These are phyloP conservation scores for Varanus salvator DNA, from an alignment of 2,113 vertebrate species.

Conservation along the genomic window DNA sequence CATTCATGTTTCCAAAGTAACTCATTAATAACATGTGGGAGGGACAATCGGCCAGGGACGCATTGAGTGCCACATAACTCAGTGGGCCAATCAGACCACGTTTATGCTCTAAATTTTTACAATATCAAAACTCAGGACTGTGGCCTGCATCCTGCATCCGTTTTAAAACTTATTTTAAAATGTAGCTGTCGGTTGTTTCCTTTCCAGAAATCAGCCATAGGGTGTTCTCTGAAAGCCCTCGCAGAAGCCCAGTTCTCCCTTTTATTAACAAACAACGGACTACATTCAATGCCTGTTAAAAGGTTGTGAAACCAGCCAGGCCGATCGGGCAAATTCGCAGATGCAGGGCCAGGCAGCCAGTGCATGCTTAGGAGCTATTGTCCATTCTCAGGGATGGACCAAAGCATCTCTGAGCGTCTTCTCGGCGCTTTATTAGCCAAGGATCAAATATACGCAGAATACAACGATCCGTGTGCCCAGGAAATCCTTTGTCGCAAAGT, in stretches of 20 bases:
- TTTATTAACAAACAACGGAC: conserved; percentile 63
- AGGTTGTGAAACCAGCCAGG: conserved; percentile 59
- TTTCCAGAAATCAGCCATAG: background rate
- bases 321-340: background rate
- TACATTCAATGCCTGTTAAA: conserved; percentile 68
- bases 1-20: no score
- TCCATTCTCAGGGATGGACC: background rate
- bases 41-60: no score
- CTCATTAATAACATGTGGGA: background rate
- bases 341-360: no score
- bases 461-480: background rate
- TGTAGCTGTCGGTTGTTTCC: conserved; percentile 33
- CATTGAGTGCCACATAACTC: background rate
- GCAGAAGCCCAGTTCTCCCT: conserved; percentile 61
- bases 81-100: background rate
- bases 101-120: no score
- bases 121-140: background rate
- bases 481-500: conserved; percentile 25
- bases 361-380: no score
- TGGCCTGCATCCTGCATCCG: background rate
- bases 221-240: conserved; percentile 11
- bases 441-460: fast-evolving
- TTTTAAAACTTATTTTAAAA: background rate
- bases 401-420: background rate
- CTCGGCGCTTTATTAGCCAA: background rate